Evolutionary conservation across 2,113 vertebrate species (phyloP).

Genomic region (Alethe castanea): DNA sequence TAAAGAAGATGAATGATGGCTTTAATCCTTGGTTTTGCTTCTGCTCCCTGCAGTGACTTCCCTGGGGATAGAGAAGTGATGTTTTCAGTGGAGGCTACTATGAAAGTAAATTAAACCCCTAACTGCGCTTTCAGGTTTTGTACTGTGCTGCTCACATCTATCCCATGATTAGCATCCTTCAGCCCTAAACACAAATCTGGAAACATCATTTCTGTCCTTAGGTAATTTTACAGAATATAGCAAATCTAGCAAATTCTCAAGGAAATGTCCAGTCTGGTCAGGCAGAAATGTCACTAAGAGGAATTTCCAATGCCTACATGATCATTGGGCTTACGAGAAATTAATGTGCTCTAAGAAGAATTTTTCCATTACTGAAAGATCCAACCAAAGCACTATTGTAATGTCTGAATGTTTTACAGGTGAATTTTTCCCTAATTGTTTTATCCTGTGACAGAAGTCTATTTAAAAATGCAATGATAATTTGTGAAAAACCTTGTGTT

Average conservation of each 20-base stretch:
- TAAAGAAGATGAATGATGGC: neutral
- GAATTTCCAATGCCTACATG: neutral
- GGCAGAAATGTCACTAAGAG: neutral
- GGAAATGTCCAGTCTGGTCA: neutral
- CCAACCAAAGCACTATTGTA: neutral
- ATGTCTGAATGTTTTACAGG: neutral
- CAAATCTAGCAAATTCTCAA: neutral
- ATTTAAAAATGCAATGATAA: neutral
- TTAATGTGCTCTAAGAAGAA: neutral
- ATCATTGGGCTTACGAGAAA: neutral
- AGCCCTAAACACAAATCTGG: neutral
- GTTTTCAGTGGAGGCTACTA: neutral
- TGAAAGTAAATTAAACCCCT: neutral
- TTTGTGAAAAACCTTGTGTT: neutral
- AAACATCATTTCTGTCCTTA: neutral
- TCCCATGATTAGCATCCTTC: neutral
- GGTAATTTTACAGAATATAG: neutral
- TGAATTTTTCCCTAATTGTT: neutral
- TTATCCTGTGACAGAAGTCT: neutral
- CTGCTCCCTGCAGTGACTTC: neutral
- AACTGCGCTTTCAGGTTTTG: neutral
- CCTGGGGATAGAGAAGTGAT: neutral
- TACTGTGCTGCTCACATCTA: neutral
- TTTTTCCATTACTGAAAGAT: neutral
- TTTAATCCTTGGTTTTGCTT: neutral